phyloP scores from a whole-genome alignment of 2,888 invertebrate genomes.

The Drosophila lutescens region DNA sequence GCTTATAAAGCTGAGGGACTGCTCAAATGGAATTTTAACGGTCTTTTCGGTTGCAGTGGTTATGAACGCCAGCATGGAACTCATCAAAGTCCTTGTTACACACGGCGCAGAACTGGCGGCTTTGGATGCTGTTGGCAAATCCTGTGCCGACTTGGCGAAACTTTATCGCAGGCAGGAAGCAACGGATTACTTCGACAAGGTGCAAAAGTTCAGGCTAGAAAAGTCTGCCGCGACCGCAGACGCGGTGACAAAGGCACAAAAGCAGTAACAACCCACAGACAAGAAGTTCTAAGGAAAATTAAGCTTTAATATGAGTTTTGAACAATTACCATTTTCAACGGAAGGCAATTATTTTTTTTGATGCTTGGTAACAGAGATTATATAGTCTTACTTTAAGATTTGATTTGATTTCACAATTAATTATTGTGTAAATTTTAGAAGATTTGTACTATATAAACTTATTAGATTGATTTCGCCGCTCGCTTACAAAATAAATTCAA shows the following conservation, averaged over 20 bases:
- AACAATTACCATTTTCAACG: too few species aligned
- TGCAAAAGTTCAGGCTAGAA: conserved; percentile 54
- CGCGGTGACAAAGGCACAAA: conserved; percentile 6
- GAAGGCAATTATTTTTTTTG: too few species aligned
- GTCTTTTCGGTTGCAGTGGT: conserved; percentile 64
- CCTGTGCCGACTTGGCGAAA: conserved; percentile 78
- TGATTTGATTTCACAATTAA: too few species aligned
- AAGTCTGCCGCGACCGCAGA: conserved; percentile 36
- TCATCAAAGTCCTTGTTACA: conserved; percentile 80
- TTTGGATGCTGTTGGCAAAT: conserved; percentile 73
- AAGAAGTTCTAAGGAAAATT: conserved; percentile 24
- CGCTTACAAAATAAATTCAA: too few species aligned
- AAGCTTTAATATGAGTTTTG: too few species aligned
- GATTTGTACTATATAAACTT: too few species aligned
- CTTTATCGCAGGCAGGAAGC: conserved; percentile 74
- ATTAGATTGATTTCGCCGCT: too few species aligned
- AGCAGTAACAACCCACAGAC: conserved; percentile 30
- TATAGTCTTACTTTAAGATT: too few species aligned
- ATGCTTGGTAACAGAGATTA: too few species aligned
- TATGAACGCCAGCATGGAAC: conserved; percentile 77
- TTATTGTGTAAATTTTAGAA: too few species aligned
- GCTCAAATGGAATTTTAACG: conserved; percentile 8
- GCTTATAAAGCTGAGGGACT: background rate
- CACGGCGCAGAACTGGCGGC: conserved; percentile 76
- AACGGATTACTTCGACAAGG: conserved; percentile 73